Evolutionary conservation across 2,888 invertebrate genomes (phyloP), one percentile per base, ranked within the genome.

Genomic region (Agrochola circellaris): DNA sequence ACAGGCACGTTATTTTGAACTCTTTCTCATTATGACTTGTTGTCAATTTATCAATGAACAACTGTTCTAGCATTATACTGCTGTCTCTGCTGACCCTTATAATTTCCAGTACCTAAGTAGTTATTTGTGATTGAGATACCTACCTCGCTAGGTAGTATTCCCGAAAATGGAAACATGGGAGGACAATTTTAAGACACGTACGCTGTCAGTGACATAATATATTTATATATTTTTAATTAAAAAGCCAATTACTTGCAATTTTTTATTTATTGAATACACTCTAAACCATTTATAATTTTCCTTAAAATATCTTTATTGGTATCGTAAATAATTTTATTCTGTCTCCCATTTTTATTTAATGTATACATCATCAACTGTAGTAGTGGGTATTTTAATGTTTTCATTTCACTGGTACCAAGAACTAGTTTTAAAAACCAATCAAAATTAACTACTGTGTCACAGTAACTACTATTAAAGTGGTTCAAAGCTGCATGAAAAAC

Each of bases 371-470:
- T 79, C 23, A 96, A 85, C 82, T 95, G 94, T 13, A 95, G 61
- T 34, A 95, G 71, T 30, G 95, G 92, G 88, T 94, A 94, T 79
- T 89, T 91, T 48, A 93, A 84, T 30, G 91, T 92, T 86, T 94
- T 94, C 45, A 95, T 82, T 81, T 94, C 93, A 89, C 95, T 95
- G 62, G 93, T 94, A 15, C 96, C 96, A 67, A 92, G 82, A 64
- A 95, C 89, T 67, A 92, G 82, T 88, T 95, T 95, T 11, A 95
- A 79, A 69, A 85, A 65, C 95, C 95, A 96, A 85, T 95, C 92
- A 89, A 93, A 93, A 74, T 91, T 87, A 30, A 81, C 83, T 23
- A 94, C 61, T 65, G 89, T 91, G 84, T 95, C 93, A 75, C 94
- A 93, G 84, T 89, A 89, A 34, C 26, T 79, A 88, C 93, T 93